Conservation (phyloP, 2,113 vertebrate species). For the human (Homo sapiens) region DNA sequence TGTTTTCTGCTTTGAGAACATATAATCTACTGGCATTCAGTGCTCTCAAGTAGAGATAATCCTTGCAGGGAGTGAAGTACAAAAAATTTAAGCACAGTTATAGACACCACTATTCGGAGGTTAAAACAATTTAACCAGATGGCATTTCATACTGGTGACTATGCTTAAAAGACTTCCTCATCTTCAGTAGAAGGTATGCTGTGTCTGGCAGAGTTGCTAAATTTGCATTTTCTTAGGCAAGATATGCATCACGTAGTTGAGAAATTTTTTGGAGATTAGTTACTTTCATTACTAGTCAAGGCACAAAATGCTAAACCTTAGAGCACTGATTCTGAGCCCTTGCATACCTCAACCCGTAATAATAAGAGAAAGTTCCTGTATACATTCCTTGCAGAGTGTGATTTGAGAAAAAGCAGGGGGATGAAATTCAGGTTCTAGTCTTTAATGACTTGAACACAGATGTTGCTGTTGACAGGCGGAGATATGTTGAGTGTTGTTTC, state of each 20-base stretch:
- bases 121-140: slow-evolving; percentile 46
- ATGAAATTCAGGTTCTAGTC: slow-evolving; percentile 12
- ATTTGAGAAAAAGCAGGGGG: slow-evolving; percentile 28
- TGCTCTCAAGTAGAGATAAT: slow-evolving; percentile 2
- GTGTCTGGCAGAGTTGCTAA: slow-evolving; percentile 12
- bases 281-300: slow-evolving; percentile 55
- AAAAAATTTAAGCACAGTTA: slow-evolving; percentile 31
- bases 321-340: neutral
- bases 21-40: neutral
- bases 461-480: slow-evolving; percentile 53
- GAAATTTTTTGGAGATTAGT: slow-evolving; percentile 8
- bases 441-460: slow-evolving; percentile 50
- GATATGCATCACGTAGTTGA: neutral
- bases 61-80: neutral
- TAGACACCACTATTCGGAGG: neutral
- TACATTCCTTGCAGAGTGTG: neutral
- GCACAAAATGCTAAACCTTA: neutral
- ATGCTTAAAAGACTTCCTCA: neutral
- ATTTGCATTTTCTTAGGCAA: slow-evolving; percentile 39
- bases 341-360: neutral
- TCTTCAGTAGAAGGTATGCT: neutral
- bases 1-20: neutral
- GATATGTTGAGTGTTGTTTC: slow-evolving; percentile 50
- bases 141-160: slow-evolving; percentile 10
- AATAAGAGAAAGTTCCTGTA: neutral